Base-by-base conservation (phyloP, 1,140 invertebrate genomes). In the Spodoptera frugiperda region DNA sequence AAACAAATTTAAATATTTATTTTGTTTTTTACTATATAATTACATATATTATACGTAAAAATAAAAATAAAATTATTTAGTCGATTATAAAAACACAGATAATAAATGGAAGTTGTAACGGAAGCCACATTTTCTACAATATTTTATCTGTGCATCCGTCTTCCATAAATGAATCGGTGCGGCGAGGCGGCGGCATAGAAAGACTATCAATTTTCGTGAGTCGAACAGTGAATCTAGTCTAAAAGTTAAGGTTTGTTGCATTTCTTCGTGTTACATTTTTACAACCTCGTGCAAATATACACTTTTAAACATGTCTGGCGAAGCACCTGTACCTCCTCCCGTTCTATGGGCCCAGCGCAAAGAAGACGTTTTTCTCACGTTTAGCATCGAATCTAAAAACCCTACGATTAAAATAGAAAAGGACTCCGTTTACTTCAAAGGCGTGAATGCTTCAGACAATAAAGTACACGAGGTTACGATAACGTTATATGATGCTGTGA, bases 311-410 rank as follows among this genome's bases (percentile, higher is more conserved):
- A 93, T 93, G 91, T 86, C 92, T 25, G 88, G 79, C 78, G 92
- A 94, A 87, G 78, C 80, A 82, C 57, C 94, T 82, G 93, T 95
- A 82, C 97, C 97, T 83, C 98, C 98, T 65, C 96, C 97, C 76
- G 97, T 99, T 70, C 96, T 97, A 90, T 99, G 98, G 98, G 98
- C 98, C 46, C 98, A 99, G 92, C 96, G 98, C 83, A 96, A 96
- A 84, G 96, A 96, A 87, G 94, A 97, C 79, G 92, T 99, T 68
- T 98, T 96, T 89, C 94, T 99, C 76, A 99, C 98, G 73, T 96
- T 99, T 87, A 97, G 97, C 92, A 93, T 99, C 84, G 98, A 98
- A 95, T 97, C 97, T 89, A 97, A 97, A 95, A 95, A 98, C 87
- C 98, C 98, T 77, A 84, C 76, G 81, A 91, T 94, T 79, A 88